phyloP scores from a whole-genome alignment of 92 coral and sea anemone genomes.

The Zoanthus solanderi region DNA sequence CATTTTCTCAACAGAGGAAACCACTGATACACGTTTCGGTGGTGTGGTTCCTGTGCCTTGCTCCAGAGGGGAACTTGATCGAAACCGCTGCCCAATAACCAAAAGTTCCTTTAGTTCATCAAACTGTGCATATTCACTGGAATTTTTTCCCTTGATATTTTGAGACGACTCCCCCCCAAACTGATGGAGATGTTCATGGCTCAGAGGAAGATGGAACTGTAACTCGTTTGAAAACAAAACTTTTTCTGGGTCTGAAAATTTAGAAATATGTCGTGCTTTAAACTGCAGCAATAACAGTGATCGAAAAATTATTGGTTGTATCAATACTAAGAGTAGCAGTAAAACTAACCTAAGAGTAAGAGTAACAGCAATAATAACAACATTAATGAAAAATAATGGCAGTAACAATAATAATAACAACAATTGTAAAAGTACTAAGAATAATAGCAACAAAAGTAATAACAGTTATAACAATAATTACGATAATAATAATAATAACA shows the following conservation, averaged over 20 bases:
- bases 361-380: no score
- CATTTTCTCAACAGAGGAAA: constrained; percentile 51
- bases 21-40: constrained; percentile 26
- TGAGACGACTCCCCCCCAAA: neutral
- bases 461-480: neutral
- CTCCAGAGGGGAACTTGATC: neutral
- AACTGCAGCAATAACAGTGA: no score
- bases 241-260: constrained; percentile 58
- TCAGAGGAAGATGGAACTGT: constrained; percentile 79
- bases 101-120: constrained; percentile 60
- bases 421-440: no score
- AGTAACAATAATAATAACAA: no score
- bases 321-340: no score
- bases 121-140: constrained; percentile 10
- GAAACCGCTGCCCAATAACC: constrained; percentile 67
- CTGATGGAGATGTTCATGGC: constrained; percentile 58
- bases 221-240: constrained; percentile 79
- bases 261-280: neutral
- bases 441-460: neutral
- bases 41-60: constrained; percentile 11
- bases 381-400: no score
- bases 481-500: neutral
- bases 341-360: no score
- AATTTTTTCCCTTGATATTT: neutral
- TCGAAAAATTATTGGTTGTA: no score